A percentile compares a stretch with the other conserved stretches of the same genome.
Evolutionary conservation across 2,797 vertebrate genomes (phyloP).

Genomic region (Chiroxiphia lanceolata): DNA sequence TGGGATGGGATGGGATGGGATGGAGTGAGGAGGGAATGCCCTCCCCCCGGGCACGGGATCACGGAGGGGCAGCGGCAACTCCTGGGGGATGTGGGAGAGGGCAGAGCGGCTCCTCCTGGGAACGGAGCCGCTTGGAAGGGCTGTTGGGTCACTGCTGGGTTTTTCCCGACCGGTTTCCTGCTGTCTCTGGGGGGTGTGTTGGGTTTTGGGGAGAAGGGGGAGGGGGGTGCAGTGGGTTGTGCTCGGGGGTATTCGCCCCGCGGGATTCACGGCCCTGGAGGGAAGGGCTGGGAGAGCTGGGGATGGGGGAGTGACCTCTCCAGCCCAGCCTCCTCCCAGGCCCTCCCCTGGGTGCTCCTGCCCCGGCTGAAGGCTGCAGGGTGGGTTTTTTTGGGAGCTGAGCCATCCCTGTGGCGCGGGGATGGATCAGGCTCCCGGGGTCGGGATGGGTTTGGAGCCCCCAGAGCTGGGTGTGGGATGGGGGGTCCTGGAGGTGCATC

Average conservation of each 20-base stretch:
- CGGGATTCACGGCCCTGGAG: background rate
- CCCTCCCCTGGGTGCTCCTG: no score
- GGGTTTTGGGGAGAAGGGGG: background rate
- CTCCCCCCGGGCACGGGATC: background rate
- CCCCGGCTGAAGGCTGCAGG: background rate
- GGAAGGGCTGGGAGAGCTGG: background rate
- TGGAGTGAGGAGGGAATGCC: background rate
- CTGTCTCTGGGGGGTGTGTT: conserved; percentile 15
- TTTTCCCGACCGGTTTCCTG: background rate
- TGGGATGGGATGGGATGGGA: background rate
- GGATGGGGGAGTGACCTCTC: background rate
- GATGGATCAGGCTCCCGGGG: background rate
- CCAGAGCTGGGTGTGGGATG: background rate
- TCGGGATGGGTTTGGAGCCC: no score
- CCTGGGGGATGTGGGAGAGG: background rate
- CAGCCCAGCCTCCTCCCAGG: background rate
- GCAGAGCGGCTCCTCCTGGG: background rate
- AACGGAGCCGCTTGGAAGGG: background rate
- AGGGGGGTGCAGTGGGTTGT: background rate
- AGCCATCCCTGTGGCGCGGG: fast-evolving
- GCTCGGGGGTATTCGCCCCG: fast-evolving
- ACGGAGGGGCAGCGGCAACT: background rate
- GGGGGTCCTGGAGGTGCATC: background rate
- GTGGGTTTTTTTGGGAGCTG: background rate
- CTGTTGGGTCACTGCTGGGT: background rate